A percentile compares a stretch with the other conserved stretches of the same genome.
These are phyloP conservation scores for Prostheceraeus crozeri DNA, from an alignment of 2,888 invertebrate species.

Conservation along the genomic window DNA sequence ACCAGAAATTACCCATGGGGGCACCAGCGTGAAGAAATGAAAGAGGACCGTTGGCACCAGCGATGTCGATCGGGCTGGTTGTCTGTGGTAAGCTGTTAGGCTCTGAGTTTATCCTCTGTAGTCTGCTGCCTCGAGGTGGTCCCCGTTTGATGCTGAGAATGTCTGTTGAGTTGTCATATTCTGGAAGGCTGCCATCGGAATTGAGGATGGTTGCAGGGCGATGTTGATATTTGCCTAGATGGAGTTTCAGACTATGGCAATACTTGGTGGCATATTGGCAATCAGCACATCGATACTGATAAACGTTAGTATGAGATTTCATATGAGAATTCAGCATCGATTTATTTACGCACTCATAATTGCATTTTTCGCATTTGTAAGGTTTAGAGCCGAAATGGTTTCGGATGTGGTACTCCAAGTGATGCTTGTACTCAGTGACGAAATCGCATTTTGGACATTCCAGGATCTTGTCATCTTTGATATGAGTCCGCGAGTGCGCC, in stretches of 20 bases:
- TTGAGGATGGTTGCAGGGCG: constrained; percentile 80
- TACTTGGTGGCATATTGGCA: constrained; percentile 77
- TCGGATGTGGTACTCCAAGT: constrained; percentile 85
- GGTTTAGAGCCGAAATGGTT: constrained; percentile 92
- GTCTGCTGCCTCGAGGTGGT: constrained; percentile 54
- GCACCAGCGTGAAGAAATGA: no score
- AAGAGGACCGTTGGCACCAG: no score
- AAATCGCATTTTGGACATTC: constrained; percentile 87
- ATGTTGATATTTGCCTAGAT: constrained; percentile 82
- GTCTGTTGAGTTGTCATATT: constrained; percentile 38
- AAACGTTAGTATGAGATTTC: constrained; percentile 89
- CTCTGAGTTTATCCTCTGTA: no score
- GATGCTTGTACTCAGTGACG: constrained; percentile 96
- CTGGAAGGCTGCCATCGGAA: constrained; percentile 41
- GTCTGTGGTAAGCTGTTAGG: no score
- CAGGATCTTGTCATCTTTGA: constrained; percentile 81
- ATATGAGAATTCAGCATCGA: constrained; percentile 97
- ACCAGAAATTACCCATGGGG: no score
- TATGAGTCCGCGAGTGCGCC: constrained; percentile 79
- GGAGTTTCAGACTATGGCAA: constrained; percentile 89
- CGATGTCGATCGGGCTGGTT: no score
- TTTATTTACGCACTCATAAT: constrained; percentile 58
- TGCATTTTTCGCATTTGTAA: constrained; percentile 79
- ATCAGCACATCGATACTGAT: constrained; percentile 84
- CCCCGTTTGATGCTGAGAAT: constrained; percentile 46